Evolutionary conservation across 2,113 vertebrate genomes (phyloP), one percentile per base, ranked within the genome.

Genomic region (Naja naja): DNA sequence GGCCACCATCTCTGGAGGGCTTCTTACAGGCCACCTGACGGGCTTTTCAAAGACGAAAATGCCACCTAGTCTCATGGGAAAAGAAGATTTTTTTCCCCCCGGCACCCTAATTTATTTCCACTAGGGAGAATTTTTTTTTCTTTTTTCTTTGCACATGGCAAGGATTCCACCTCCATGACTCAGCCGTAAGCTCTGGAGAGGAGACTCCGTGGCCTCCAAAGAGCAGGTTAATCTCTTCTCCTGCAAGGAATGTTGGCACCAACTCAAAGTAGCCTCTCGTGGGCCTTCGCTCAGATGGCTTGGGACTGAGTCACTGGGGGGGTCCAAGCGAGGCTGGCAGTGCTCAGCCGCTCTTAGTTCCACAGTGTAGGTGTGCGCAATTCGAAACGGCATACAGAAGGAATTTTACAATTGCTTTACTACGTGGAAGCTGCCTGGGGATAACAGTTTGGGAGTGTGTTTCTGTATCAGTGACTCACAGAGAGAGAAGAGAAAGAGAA

Each of bases 281-380:
- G 60, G 60, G 89, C 87, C 60, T 94, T 93, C 88, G 91, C 88
- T 55, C 43, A 1, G 47, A 87, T 88, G 85, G 89, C 93, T 89
- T 49, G n/a, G 1, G 58, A 43, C 22, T 93, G 9, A 87, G 94
- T 69, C 89, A 43, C 91, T 1, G n/a, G 87, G 47, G 47, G 47
- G 0, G 0, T 86, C 27, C 10, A 64, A 0, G 0, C 4, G 10
- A 9, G 43, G 4, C 69, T 11, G 53, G 60, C 8, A 0, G 3
- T 0, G 2, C 74, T 25, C 53, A 25, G 3, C 10, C 6, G 8
- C 23, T 5, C 39, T n/a, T 55, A 0, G 53, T n/a, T 81, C 45
- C 52, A 20, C 34, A 23, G 49, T 39, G 20, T 22, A 25, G 7
- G 39, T 47, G 20, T 25, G 30, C 11, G 4, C 22, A 45, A 74